phyloP scores from a whole-genome alignment of 2,113 vertebrate species.

The Protobothrops flavoviridis region DNA sequence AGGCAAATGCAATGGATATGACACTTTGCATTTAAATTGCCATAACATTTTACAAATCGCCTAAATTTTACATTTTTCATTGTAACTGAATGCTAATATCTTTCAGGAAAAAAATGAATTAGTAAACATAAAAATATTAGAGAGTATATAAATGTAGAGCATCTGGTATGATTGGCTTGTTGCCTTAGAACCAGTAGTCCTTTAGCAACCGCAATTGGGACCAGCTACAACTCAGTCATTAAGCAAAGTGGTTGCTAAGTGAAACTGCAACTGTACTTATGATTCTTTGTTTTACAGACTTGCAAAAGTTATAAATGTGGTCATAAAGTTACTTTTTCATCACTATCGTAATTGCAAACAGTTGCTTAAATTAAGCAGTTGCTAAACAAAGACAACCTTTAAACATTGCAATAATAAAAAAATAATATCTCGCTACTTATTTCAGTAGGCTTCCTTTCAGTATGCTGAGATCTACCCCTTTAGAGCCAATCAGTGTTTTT shows the following conservation, averaged over 20 bases:
- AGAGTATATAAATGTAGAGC: not conserved
- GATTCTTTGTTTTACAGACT: not conserved
- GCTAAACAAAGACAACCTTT: not conserved
- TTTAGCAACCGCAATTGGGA: not conserved
- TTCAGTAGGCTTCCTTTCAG: not conserved
- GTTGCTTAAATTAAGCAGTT: not conserved
- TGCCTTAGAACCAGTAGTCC: fast-evolving
- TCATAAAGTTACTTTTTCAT: not conserved
- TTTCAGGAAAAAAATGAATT: not conserved
- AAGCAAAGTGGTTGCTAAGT: not conserved
- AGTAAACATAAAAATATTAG: not conserved
- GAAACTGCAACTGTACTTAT: not conserved
- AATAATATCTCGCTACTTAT: not conserved
- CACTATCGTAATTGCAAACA: not conserved
- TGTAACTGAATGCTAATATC: constrained; percentile 6
- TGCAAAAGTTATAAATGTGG: not conserved
- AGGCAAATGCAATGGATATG: constrained; percentile 31
- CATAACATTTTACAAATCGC: not conserved
- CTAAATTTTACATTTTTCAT: constrained; percentile 19
- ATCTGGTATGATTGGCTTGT: not conserved
- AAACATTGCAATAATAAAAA: not conserved
- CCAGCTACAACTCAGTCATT: not conserved
- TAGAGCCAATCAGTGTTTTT: not conserved
- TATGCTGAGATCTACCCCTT: not conserved
- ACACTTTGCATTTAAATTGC: not conserved